These are phyloP conservation scores for Hoplostethus atlanticus DNA, from an alignment of 2,797 vertebrate genomes.

Conservation along the genomic window DNA sequence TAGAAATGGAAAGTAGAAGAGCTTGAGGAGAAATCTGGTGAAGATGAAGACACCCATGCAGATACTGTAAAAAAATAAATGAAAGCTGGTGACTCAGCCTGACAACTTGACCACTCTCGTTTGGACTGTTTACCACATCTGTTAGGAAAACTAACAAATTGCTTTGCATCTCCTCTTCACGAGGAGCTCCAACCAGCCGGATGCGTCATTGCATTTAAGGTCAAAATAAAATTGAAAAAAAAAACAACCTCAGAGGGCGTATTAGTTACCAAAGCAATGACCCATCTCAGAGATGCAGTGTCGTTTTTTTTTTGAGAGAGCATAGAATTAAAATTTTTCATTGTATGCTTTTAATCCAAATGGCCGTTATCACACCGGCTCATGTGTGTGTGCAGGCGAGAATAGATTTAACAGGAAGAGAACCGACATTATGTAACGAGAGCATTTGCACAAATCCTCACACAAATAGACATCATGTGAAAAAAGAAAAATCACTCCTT, in stretches of 20 bases:
- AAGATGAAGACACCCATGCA: constrained; percentile 33
- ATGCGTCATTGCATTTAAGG: constrained; percentile 50
- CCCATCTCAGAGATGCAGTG: constrained; percentile 43
- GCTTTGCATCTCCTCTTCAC: constrained; percentile 56
- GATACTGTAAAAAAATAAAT: constrained; percentile 43
- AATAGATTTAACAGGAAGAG: constrained; percentile 68
- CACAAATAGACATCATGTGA: constrained; percentile 43
- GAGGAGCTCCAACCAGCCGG: constrained; percentile 34
- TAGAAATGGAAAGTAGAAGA: constrained; percentile 6
- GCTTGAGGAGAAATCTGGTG: background rate
- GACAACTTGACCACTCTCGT: constrained; percentile 52
- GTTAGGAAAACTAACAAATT: constrained; percentile 57
- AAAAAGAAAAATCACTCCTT: constrained; percentile 21
- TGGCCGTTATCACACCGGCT: constrained; percentile 37
- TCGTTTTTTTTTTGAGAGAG: no score
- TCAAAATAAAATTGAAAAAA: constrained; percentile 62
- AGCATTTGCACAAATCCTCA: constrained; percentile 66
- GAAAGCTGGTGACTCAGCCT: constrained; percentile 50
- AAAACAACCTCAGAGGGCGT: constrained; percentile 40
- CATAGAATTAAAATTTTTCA: constrained; percentile 38
- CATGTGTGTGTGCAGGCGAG: constrained; percentile 20
- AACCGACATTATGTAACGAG: constrained; percentile 56
- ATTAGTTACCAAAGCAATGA: constrained; percentile 46
- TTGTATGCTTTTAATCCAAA: constrained; percentile 57
- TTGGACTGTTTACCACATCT: constrained; percentile 56